Conservation (phyloP, 2,797 vertebrate species). For the Lemur catta region DNA sequence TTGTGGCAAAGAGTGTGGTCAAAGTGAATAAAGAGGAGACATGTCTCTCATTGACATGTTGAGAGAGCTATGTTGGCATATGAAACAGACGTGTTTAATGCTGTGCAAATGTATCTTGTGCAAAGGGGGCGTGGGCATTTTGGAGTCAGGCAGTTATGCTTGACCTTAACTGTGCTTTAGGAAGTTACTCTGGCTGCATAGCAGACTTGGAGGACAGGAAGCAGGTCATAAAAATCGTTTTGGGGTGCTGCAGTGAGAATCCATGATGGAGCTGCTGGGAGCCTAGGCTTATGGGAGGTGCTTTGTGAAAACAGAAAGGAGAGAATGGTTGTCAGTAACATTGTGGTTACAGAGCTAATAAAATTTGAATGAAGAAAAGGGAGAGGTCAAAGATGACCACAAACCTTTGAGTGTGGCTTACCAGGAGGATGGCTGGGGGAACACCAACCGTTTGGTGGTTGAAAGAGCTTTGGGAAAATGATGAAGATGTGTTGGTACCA, state of each 20-base stretch:
- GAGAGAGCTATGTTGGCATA: not conserved
- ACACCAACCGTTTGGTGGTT: too few relatives aligned
- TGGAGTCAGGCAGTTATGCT: not conserved
- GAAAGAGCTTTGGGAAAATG: not conserved
- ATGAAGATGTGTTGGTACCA: not conserved
- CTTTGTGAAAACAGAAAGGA: not conserved
- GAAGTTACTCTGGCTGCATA: not conserved
- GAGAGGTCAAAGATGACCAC: not conserved
- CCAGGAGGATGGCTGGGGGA: not conserved
- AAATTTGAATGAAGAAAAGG: not conserved
- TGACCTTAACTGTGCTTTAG: not conserved
- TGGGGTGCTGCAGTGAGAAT: not conserved
- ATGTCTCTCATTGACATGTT: not conserved
- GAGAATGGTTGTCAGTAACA: not conserved
- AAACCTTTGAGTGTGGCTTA: not conserved
- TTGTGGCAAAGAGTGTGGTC: not conserved
- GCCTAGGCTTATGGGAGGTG: accelerated
- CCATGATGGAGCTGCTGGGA: not conserved
- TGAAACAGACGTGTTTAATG: not conserved
- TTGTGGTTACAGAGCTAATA: not conserved
- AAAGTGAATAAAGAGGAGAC: not conserved
- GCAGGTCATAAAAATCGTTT: not conserved
- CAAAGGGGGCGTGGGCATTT: not conserved
- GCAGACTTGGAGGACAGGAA: not conserved
- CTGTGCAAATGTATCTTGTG: not conserved